phyloP scores from a whole-genome alignment of 2,797 vertebrate genomes.

The Muraenolepis orangiensis region DNA sequence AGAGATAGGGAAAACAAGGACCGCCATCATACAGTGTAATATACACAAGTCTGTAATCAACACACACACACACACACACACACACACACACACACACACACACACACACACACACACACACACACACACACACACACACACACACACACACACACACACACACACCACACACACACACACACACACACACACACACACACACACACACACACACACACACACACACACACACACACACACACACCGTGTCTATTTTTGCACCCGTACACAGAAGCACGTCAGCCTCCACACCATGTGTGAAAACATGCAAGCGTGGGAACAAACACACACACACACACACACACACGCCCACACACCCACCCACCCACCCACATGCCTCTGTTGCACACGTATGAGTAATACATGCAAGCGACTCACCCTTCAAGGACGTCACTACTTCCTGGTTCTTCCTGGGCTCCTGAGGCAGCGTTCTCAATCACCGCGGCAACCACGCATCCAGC shows the following conservation, averaged over 20 bases:
- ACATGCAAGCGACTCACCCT: constrained; percentile 64
- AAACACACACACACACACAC: constrained; percentile 13
- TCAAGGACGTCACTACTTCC: constrained; percentile 74
- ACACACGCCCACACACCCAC: constrained; percentile 1
- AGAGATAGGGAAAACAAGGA: neutral
- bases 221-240: constrained; percentile 3
- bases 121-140: neutral
- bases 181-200: neutral
- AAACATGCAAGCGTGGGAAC: constrained; percentile 17
- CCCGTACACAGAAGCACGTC: constrained; percentile 5
- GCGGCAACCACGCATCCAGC: constrained; percentile 74
- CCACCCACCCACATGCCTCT: neutral
- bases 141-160: constrained; percentile 9
- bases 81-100: constrained; percentile 9
- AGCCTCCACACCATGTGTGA: constrained; percentile 20
- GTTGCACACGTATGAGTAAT: constrained; percentile 22
- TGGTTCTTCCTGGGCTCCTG: constrained; percentile 68
- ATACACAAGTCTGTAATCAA: neutral
- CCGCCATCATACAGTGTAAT: neutral
- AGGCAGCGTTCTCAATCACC: constrained; percentile 72
- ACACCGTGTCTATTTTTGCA: too few species aligned
- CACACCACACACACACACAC: neutral
- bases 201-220: constrained; percentile 3
- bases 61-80: neutral
- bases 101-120: neutral